Base-by-base conservation (phyloP, 2,797 vertebrate species). In the Crax fasciolata region DNA sequence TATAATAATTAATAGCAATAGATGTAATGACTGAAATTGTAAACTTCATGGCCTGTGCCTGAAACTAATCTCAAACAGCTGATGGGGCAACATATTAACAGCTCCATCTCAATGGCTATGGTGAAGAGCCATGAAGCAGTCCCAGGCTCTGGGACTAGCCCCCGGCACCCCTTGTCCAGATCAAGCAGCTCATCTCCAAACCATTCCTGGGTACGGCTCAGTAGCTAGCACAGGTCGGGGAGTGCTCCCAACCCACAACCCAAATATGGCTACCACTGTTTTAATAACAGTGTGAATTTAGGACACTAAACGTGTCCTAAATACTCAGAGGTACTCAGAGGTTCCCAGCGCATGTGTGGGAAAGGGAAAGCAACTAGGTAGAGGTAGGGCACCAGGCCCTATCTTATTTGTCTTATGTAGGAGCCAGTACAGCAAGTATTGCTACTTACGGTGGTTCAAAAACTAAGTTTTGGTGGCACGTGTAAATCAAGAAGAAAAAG, bases 401-500 rank as follows among this genome's bases (percentile, higher is more conserved):
- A 9, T 57, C 38, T 77, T 5, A 17, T 44, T n/a, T 28, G 30
- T 59, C 32, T 93, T 76, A 43, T 0, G 1, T 2, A 66, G 74
- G 30, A 76, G 54, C 23, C 74, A 55, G 30, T 0, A 25, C 14
- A 93, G 51, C 13, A 62, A 21, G 6, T 89, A 55, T 82, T 0
- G 0, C 59, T 92, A 44, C 59, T 52, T 74, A 43, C 58, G 73
- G 67, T 77, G 67, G 14, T 77, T 84, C 48, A 74, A 77, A 90
- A 17, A 27, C 35, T 41, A 65, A 35, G 35, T 35, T 35, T 35
- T 35, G 8, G 35, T 35, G 35, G 35, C 35, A 35, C 17, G 72
- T 7, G 30, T 67, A 83, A 93, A 91, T 88, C 77, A 9, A 14
- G 35, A 79, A 87, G 66, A 83, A 95, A 83, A 87, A 94, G 81